These are phyloP conservation scores for Achlya flavicornis DNA, from an alignment of 2,888 invertebrate species.

Conservation along the genomic window DNA sequence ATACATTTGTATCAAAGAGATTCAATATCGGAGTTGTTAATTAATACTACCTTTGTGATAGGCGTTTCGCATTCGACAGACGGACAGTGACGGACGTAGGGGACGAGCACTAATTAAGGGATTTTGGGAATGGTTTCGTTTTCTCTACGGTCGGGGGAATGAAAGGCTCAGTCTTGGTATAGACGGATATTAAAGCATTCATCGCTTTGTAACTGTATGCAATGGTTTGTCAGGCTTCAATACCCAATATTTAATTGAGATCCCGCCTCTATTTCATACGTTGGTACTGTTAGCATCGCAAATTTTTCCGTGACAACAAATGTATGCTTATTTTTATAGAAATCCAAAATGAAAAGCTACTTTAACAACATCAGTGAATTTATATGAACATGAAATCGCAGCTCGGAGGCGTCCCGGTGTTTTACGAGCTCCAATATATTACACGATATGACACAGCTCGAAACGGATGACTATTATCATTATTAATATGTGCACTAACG, in stretches of 20 bases:
- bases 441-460: constrained; percentile 27
- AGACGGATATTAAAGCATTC: constrained; percentile 12
- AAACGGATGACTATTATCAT: constrained; percentile 28
- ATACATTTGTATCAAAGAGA: constrained; percentile 45
- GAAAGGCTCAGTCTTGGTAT: constrained; percentile 22
- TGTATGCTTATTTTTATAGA: no score
- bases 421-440: constrained; percentile 39
- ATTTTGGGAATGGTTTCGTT: constrained; percentile 38
- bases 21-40: constrained; percentile 62
- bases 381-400: constrained; percentile 23
- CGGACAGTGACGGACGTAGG: constrained; percentile 44
- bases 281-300: constrained; percentile 13
- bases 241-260: background rate
- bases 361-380: background rate
- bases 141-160: constrained; percentile 24
- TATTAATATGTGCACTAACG: background rate
- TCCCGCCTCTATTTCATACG: background rate
- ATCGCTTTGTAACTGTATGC: background rate
- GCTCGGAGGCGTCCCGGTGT: constrained; percentile 30
- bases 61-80: constrained; percentile 44
- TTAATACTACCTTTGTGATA: constrained; percentile 61
- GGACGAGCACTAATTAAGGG: constrained; percentile 46
- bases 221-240: background rate
- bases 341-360: no score
- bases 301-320: no score